Evolutionary conservation across 2,113 vertebrate genomes (phyloP).

Genomic region (Suricata suricatta): DNA sequence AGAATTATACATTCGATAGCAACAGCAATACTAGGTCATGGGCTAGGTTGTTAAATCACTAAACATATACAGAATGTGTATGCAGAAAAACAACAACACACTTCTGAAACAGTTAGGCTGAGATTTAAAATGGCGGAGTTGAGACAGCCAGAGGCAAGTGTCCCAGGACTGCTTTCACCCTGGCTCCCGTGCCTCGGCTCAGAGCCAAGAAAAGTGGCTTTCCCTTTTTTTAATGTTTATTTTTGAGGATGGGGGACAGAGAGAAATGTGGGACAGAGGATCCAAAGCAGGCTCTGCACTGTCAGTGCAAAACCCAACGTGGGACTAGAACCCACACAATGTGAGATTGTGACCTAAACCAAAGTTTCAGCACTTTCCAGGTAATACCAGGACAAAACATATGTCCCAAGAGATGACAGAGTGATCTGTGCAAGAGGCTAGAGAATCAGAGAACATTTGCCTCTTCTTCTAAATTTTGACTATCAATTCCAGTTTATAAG

Average conservation of each 20-base stretch:
- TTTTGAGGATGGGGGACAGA: no score
- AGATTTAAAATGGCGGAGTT: conserved; percentile 65
- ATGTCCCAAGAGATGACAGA: neutral
- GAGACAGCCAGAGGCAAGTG: conserved; percentile 54
- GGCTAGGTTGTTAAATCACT: conserved; percentile 64
- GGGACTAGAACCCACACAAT: no score
- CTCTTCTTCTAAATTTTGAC: neutral
- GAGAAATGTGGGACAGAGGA: no score
- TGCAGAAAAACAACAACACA: conserved; percentile 40
- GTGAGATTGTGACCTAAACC: no score
- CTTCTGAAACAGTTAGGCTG: conserved; percentile 68
- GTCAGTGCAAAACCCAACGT: no score
- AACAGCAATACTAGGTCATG: conserved; percentile 63
- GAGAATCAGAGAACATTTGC: neutral
- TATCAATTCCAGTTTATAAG: neutral
- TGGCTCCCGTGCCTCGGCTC: neutral
- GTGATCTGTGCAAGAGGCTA: neutral
- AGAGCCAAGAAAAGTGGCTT: neutral
- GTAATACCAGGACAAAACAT: neutral
- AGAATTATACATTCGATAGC: conserved; percentile 68
- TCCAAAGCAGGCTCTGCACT: no score
- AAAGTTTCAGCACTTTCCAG: neutral
- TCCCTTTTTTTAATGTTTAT: neutral
- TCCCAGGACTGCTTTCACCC: conserved; percentile 63
- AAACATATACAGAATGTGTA: neutral